A percentile compares a stretch with the other conserved stretches of the same genome.
Evolutionary conservation across 2,113 vertebrate species (phyloP).

Genomic region (Psittacus erithacus): DNA sequence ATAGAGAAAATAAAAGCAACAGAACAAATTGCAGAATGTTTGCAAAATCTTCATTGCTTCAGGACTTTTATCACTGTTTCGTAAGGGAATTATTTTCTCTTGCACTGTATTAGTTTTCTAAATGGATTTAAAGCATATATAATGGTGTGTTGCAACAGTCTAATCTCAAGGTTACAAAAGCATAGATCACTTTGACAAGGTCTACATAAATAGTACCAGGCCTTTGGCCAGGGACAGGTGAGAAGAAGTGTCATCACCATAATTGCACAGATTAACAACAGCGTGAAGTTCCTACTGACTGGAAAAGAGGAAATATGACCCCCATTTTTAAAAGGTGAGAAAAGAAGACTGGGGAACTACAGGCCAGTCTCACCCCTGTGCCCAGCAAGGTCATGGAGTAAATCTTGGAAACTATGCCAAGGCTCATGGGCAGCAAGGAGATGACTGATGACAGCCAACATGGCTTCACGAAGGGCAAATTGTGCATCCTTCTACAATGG

Average conservation of each 20-base stretch:
- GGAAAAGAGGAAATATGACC: neutral
- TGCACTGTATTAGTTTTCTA: neutral
- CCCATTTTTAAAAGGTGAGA: neutral
- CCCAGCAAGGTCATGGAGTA: neutral
- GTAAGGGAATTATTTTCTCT: neutral
- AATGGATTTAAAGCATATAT: neutral
- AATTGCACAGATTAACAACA: neutral
- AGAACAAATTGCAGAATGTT: neutral
- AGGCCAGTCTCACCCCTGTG: neutral
- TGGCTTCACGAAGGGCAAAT: neutral
- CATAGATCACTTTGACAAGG: neutral
- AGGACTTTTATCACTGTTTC: neutral
- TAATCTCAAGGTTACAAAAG: conserved; percentile 11
- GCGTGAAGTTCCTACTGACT: neutral
- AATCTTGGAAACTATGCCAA: neutral
- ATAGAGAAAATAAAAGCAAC: neutral
- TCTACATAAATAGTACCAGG: neutral
- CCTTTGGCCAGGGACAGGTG: conserved; percentile 4
- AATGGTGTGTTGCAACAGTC: neutral
- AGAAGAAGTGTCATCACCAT: neutral
- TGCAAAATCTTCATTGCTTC: neutral
- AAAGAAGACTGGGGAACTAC: neutral
- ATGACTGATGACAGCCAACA: neutral
- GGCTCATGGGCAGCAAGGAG: neutral
- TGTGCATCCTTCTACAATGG: neutral